These are phyloP conservation scores for Zapus hudsonius DNA, from an alignment of 2,113 vertebrate genomes.

Conservation along the genomic window DNA sequence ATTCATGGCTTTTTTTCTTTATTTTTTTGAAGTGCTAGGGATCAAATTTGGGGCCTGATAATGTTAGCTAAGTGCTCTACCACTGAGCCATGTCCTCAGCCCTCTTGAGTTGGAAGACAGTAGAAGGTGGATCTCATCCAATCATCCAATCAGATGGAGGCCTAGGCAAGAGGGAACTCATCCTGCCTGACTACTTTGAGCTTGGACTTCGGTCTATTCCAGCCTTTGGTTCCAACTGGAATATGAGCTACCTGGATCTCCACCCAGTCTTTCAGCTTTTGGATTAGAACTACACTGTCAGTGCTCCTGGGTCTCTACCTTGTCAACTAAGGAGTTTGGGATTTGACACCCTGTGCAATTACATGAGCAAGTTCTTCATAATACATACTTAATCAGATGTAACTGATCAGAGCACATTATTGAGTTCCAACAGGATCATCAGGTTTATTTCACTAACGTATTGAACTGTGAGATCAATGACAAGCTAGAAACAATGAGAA, in stretches of 20 bases:
- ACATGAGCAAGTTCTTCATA: neutral
- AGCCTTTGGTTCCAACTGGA: neutral
- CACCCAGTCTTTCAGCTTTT: neutral
- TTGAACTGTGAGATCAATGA: slow-evolving; percentile 24
- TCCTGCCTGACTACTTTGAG: neutral
- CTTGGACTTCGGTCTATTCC: neutral
- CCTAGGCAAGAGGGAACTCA: neutral
- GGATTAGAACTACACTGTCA: neutral
- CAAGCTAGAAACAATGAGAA: slow-evolving; percentile 40
- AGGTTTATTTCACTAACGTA: slow-evolving; percentile 4
- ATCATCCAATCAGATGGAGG: neutral
- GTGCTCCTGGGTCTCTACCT: neutral
- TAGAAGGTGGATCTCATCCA: neutral
- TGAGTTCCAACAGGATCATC: slow-evolving; percentile 4
- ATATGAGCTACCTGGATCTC: neutral
- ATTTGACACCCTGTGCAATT: neutral
- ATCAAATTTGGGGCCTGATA: neutral
- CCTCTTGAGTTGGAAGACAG: neutral
- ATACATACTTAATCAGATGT: neutral
- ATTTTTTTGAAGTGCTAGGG: neutral
- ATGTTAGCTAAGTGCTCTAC: neutral
- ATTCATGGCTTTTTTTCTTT: neutral
- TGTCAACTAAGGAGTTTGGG: neutral
- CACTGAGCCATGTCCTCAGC: neutral
- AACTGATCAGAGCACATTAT: neutral